Evolutionary conservation across 30 jellyfish, hydroid and myxozoan species (phyloP), one percentile per base, ranked within the genome.

Genomic region (Calvadosia cruxmelitensis): DNA sequence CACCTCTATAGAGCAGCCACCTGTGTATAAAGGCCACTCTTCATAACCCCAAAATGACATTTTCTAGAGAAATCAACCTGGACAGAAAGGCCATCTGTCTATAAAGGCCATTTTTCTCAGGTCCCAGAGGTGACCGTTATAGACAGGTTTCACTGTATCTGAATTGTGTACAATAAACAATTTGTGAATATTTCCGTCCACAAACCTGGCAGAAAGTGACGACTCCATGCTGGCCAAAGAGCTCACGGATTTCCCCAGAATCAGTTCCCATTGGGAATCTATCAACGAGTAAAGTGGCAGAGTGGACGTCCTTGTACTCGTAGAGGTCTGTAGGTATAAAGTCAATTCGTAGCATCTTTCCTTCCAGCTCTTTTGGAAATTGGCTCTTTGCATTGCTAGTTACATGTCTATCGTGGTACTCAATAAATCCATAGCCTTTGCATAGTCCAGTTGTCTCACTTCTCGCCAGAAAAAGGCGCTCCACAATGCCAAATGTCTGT

Each of bases 381-480:
- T 49, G 62, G 3, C 36, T 30, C 23, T 68, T 35, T 1, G 95
- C 93, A 64, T 32, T 50, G 26, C 72, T 78, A 16, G 74, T 75
- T 70, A 66, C 75, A 33, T 53, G 50, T 50, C 71, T 78, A 30
- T 66, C 16, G 25, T 61, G 62, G 62, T 42, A 84, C 63, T 84
- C 95, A 26, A 84, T 93, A 84, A 84, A 77, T 12, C 95, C 95
- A 52, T 84, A 84, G 15, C 95, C 95, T 66, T 77, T 77, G 69
- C 93, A 67, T 29, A 66, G 93, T 0, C 93, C 93, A 36, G 95
- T 76, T 24, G 26, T 29, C 64, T 77, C 82, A 77, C 92, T 67
- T 7, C 76, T 64, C 12, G 70, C 88, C 20, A 77, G 61, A 25
- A 83, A 34, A 27, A 77, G 52, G 28, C 95, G 48, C 70, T 83